A percentile compares a stretch with the other conserved stretches of the same genome.
Conservation (phyloP, 2,113 vertebrate species). For the Cyanoramphus novaezelandiae region DNA sequence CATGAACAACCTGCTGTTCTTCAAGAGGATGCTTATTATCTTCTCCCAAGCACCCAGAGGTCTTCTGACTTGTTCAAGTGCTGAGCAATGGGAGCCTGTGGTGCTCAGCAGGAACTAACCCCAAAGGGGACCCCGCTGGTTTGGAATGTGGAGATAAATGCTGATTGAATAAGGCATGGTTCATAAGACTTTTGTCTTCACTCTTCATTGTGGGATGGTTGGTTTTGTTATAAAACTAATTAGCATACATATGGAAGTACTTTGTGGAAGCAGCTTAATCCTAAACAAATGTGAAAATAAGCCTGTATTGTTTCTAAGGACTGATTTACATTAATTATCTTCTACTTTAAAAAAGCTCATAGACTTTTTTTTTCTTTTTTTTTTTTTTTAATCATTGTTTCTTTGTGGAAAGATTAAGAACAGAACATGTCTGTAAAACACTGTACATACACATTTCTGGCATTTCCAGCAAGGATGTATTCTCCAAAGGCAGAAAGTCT, state of each 20-base stretch:
- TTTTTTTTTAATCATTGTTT: conserved; percentile 42
- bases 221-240: conserved; percentile 72
- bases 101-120: background rate
- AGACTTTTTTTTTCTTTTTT: conserved; percentile 44
- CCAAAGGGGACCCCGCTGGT: background rate
- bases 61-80: background rate
- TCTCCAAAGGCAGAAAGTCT: conserved; percentile 30
- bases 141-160: conserved; percentile 39
- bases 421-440: conserved; percentile 59
- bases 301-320: conserved; percentile 71
- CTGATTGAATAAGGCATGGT: conserved; percentile 50
- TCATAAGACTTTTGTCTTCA: conserved; percentile 69
- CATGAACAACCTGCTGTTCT: background rate
- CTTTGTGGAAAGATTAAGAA: conserved; percentile 69
- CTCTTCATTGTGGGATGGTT: conserved; percentile 54
- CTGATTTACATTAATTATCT: conserved; percentile 80
- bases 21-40: background rate
- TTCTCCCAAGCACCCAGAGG: background rate
- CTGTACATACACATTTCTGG: conserved; percentile 49
- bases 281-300: conserved; percentile 82
- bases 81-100: background rate
- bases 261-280: conserved; percentile 75
- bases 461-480: conserved; percentile 49
- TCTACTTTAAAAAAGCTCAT: conserved; percentile 67
- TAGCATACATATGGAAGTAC: conserved; percentile 75